These are phyloP conservation scores for Cyaniris semiargus DNA, from an alignment of 2,888 invertebrate genomes.

Conservation along the genomic window DNA sequence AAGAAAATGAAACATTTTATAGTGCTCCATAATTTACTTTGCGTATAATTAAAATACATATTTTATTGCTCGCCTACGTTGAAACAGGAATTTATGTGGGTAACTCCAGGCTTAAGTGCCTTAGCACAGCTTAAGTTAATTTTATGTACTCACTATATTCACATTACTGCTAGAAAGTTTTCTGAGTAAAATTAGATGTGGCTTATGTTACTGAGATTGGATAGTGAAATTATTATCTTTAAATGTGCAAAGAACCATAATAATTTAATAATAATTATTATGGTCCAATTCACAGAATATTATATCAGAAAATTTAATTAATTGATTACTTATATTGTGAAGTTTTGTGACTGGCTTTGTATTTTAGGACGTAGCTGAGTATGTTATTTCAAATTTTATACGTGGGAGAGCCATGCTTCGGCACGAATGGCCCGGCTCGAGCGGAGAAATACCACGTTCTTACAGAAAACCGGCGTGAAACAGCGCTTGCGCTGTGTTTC, in stretches of 20 bases:
- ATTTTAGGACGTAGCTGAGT: too few species aligned
- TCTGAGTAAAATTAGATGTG: not conserved
- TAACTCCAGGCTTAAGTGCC: not conserved
- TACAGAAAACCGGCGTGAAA: too few species aligned
- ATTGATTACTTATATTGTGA: not conserved
- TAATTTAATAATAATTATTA: too few species aligned
- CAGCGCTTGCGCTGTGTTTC: too few species aligned
- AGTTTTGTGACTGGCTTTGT: not conserved
- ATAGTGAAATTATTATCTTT: not conserved
- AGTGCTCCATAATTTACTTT: not conserved
- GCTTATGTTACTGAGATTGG: too few species aligned
- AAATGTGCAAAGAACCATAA: too few species aligned
- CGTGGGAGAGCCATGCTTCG: too few species aligned
- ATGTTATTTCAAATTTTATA: too few species aligned
- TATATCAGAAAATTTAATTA: too few species aligned
- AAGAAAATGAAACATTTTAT: not conserved
- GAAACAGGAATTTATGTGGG: slow-evolving; percentile 20
- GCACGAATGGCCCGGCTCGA: too few species aligned
- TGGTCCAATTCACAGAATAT: too few species aligned
- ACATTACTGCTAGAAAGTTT: not conserved
- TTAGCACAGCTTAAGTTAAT: not conserved
- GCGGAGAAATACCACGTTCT: too few species aligned
- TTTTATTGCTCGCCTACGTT: slow-evolving; percentile 10
- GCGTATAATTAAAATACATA: slow-evolving; percentile 1
- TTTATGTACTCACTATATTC: not conserved